Conservation (phyloP, 2,888 invertebrate species). For the Zele albiditarsus region DNA sequence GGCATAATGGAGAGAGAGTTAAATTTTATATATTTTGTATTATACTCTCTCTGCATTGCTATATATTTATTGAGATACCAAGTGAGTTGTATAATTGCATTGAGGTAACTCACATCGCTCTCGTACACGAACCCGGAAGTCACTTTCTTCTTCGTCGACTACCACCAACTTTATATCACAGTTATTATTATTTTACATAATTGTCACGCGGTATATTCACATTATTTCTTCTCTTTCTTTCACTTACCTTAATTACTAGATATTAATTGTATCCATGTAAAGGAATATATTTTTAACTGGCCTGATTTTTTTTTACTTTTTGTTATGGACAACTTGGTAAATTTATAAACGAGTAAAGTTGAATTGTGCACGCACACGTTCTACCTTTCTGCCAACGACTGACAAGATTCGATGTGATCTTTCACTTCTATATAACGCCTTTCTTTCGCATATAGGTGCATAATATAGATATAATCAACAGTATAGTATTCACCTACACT, state of each 20-base stretch:
- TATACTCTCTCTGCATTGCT: constrained; percentile 9
- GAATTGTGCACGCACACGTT: neutral
- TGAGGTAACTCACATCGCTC: constrained; percentile 26
- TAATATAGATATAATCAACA: neutral
- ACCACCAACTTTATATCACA: neutral
- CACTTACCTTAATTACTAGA: neutral
- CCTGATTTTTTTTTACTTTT: neutral
- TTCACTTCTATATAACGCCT: constrained; percentile 34
- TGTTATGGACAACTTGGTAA: neutral
- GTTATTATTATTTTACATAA: neutral
- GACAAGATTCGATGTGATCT: constrained; percentile 10
- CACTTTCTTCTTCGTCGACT: constrained; percentile 28
- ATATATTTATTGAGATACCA: constrained; percentile 15
- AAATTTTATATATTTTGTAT: neutral
- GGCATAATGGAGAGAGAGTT: neutral
- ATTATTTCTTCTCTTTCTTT: neutral
- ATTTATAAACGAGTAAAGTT: constrained; percentile 5
- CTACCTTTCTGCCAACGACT: constrained; percentile 21
- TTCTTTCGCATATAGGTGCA: neutral
- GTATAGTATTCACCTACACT: neutral
- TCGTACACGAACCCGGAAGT: constrained; percentile 30
- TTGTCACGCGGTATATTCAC: neutral
- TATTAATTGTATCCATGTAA: neutral
- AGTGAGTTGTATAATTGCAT: constrained; percentile 24
- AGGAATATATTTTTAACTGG: too few species aligned